Base-by-base conservation (phyloP, 92 coral and sea anemone genomes). In the Pocillopora grandis region DNA sequence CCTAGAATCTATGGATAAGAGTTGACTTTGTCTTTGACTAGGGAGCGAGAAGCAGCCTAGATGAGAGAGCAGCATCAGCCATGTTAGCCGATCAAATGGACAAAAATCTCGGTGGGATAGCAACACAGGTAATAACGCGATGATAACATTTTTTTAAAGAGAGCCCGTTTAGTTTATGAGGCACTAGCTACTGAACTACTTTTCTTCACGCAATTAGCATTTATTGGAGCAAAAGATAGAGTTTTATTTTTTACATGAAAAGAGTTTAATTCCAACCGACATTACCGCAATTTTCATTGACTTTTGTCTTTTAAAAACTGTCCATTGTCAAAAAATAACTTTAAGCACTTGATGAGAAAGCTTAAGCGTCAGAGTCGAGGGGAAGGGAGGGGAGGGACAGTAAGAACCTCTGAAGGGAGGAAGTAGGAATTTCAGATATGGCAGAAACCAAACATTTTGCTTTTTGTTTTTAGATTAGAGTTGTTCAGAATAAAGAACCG, bases 401-500 rank as follows among this genome's bases (percentile, higher is more conserved):
- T 42, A 42, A 27, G 31, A 27, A 27, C 31, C 31, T 27, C 31
- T 27, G 31, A 27, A 27, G 52, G 52, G 52, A 42, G 52, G 52
- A 42, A 7, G 52, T 7, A 42, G 52, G 52, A 42, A 42, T 42
- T 27, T 10, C 69, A 65, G 23, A 31, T 37, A 68, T 12, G 20
- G 7, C 17, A 70, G 33, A 16, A 3, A 2, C 16, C 4, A 70
- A 70, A 11, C 35, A 11, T 52, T 70, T n/a, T 61, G 21, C 42
- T 12, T 37, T 35, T 76, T 42, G 10, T 5, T 70, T 78, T 35
- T 79, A 94, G 98, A 88, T 94, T 17, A 90, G 98, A 20, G 95
- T 94, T 31, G 98, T 94, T 9, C 98, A 94, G 85, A 90, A 94
- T 90, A 94, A 94, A 70, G 98, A 94, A 58, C 98, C 98, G 2